Percentiles rank a stretch among this genome's conserved stretches.
Conservation (phyloP, 2,113 vertebrate species). For the Proterorhinus semilunaris region DNA sequence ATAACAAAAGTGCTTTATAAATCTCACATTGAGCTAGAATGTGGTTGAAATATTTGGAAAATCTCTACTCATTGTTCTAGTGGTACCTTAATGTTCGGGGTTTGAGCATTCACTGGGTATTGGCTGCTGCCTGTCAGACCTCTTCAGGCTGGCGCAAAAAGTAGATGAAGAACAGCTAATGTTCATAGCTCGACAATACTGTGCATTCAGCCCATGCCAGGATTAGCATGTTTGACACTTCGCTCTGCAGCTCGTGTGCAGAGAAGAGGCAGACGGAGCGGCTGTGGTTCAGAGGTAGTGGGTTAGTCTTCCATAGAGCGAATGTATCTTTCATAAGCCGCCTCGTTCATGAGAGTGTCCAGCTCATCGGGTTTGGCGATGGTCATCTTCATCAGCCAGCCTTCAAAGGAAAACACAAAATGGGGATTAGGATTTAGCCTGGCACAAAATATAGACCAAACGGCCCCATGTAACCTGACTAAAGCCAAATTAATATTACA, state of each 20-base stretch:
- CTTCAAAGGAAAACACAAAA: conserved; percentile 36
- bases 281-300: conserved; percentile 6
- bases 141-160: conserved; percentile 43
- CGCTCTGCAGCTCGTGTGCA: conserved; percentile 28
- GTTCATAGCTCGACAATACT: conserved; percentile 50
- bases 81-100: conserved; percentile 29
- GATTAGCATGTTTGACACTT: conserved; percentile 28
- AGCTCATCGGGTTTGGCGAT: conserved; percentile 89
- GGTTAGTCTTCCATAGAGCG: conserved; percentile 91
- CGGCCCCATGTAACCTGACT: too few species aligned
- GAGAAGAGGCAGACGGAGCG: conserved; percentile 8
- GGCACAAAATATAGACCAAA: not conserved
- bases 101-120: conserved; percentile 27
- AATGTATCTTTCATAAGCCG: conserved; percentile 90
- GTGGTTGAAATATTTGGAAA: conserved; percentile 41
- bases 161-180: conserved; percentile 47
- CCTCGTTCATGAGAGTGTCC: conserved; percentile 90
- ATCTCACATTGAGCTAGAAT: conserved; percentile 28
- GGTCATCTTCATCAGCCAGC: conserved; percentile 98
- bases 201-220: conserved; percentile 40
- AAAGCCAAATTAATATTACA: too few species aligned
- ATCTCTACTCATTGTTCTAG: conserved; percentile 22
- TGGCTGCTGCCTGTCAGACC: conserved; percentile 27
- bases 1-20: conserved; percentile 62
- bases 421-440: not conserved